Conservation (phyloP, 2,888 invertebrate species). For the Griposia aprilina region DNA sequence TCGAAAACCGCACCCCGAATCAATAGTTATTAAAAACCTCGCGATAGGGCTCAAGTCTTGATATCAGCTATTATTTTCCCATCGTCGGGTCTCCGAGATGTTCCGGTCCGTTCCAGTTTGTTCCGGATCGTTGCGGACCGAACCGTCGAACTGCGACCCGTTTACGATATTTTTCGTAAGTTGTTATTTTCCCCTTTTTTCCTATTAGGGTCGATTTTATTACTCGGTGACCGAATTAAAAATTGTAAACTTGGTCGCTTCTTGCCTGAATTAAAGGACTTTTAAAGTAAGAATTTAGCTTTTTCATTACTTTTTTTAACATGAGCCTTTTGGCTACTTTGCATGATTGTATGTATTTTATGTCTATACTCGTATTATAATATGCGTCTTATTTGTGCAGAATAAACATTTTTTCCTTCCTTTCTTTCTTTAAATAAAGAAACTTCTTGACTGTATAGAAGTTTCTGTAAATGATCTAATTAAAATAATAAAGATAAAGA, state of each 20-base stretch:
- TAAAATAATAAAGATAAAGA: not conserved
- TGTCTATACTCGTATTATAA: not conserved
- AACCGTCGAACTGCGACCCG: not conserved
- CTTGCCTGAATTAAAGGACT: not conserved
- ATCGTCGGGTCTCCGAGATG: constrained; percentile 41
- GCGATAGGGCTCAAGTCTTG: constrained; percentile 21
- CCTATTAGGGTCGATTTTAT: not conserved
- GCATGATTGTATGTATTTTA: no score
- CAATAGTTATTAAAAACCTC: constrained; percentile 53
- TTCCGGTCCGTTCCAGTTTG: constrained; percentile 9
- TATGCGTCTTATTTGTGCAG: not conserved
- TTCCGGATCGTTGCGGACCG: constrained; percentile 19
- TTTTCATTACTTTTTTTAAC: no score
- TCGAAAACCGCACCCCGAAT: constrained; percentile 17
- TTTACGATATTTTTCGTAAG: constrained; percentile 22
- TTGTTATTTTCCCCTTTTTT: constrained; percentile 17
- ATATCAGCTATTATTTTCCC: constrained; percentile 52
- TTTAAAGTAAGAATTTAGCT: not conserved
- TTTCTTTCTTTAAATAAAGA: not conserved
- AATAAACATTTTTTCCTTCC: not conserved
- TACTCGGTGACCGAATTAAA: not conserved
- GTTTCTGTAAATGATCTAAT: not conserved
- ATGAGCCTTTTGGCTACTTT: no score
- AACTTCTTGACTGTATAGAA: not conserved
- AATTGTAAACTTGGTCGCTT: not conserved